Evolutionary conservation across 2,113 vertebrate species (phyloP), one percentile per base, ranked within the genome.

Genomic region (Motacilla tschutschensis): DNA sequence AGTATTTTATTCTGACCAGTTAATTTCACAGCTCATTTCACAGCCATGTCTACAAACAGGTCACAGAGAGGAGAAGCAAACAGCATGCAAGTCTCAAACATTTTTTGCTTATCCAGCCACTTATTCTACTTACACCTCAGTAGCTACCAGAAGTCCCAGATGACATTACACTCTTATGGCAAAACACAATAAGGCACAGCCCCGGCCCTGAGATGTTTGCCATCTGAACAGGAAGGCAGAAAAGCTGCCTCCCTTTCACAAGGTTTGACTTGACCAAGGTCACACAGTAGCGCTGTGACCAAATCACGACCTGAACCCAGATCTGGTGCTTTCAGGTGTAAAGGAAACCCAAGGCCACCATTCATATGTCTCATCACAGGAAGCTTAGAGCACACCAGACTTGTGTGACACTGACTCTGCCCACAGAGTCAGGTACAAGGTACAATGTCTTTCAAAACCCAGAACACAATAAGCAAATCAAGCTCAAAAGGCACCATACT

Each of bases 21-120:
- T 87, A 51, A 65, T 90, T 85, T 91, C 76, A 84, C 82, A 90
- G 67, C 46, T 79, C 71, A 84, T 65, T 94, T 83, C 84, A 79
- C 67, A 83, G 83, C 38, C 74, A 65, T 8, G 9, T 65, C 74
- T 73, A 60, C 73, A 66, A 81, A 65, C 50, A 40, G 43, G 58
- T 46, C 63, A 62, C 25, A 69, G 54, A 73, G 19, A 7, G 26
- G 24, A 88, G 43, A 84, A 79, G 40, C 35, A 72, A 85, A 72
- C 1, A 62, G 51, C 43, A 86, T 12, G 16, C 28, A 81, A 84
- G 59, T 13, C 40, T 62, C 78, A 59, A 86, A 84, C 18, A 25
- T 29, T 24, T 91, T 70, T 76, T 87, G 58, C 65, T 69, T 88
- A 75, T 36, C 28, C 44, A 88, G 18, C 25, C 29, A 79, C 60